Conservation (phyloP, 2,888 invertebrate genomes). For the Argyresthia goedartella region DNA sequence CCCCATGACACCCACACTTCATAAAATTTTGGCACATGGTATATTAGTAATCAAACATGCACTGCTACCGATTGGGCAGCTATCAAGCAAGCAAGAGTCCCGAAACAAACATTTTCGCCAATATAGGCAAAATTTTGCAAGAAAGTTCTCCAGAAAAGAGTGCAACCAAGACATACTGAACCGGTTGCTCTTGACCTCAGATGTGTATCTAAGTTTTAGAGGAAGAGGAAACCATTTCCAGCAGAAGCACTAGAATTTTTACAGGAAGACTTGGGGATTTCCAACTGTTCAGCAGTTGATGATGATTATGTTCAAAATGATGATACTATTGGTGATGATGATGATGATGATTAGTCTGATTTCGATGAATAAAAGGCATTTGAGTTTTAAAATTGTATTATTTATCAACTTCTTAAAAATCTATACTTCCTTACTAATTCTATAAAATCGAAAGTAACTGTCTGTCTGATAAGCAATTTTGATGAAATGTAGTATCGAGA, state of each 20-base stretch:
- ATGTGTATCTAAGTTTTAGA: neutral
- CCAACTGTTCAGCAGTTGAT: no score
- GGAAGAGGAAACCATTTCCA: neutral
- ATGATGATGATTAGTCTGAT: no score
- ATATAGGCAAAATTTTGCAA: neutral
- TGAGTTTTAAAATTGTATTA: no score
- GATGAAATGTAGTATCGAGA: no score
- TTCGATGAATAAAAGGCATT: no score
- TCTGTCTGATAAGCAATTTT: no score
- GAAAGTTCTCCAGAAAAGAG: neutral
- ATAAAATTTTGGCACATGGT: constrained; percentile 25
- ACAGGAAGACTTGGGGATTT: neutral
- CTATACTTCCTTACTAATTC: no score
- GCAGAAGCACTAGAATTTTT: neutral
- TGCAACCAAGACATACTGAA: neutral
- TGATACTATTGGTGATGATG: no score
- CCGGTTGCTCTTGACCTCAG: neutral
- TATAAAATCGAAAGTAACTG: no score
- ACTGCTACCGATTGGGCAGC: neutral
- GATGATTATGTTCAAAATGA: no score
- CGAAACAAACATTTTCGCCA: neutral
- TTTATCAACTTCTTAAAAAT: no score
- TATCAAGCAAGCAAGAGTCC: neutral
- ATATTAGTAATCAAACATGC: constrained; percentile 2
- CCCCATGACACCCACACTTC: constrained; percentile 25